These are phyloP conservation scores for Anguilla japonica DNA, from an alignment of 2,113 vertebrate genomes.

Conservation along the genomic window DNA sequence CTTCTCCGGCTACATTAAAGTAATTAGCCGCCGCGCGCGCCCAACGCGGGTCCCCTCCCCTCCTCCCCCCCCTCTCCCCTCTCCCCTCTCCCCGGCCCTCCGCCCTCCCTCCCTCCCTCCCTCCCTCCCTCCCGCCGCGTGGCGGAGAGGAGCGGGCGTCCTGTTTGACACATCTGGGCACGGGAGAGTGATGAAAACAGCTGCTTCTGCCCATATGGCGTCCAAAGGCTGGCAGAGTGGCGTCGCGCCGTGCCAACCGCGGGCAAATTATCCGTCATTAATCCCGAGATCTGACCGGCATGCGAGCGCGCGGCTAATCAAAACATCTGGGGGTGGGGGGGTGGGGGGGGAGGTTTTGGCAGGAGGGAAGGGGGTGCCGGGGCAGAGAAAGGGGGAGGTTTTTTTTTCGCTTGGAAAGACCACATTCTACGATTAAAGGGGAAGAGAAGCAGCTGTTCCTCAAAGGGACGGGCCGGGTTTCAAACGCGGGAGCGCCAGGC, in stretches of 20 bases:
- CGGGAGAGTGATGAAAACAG: constrained; percentile 99
- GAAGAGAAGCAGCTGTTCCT: constrained; percentile 47
- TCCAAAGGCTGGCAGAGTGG: constrained; percentile 88
- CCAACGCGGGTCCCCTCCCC: constrained; percentile 67
- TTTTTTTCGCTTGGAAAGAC: constrained; percentile 58
- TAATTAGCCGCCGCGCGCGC: constrained; percentile 97
- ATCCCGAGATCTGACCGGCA: constrained; percentile 99
- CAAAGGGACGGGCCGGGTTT: constrained; percentile 50
- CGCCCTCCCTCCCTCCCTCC: constrained; percentile 68
- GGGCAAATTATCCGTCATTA: constrained; percentile 99
- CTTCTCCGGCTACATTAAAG: constrained; percentile 87
- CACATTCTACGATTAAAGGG: constrained; percentile 55
- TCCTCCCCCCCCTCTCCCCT: neutral
- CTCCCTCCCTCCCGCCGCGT: constrained; percentile 80
- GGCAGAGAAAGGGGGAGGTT: constrained; percentile 39
- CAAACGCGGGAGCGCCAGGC: constrained; percentile 35
- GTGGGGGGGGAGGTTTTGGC: constrained; percentile 61
- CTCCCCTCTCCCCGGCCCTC: no score
- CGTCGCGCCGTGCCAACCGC: constrained; percentile 86
- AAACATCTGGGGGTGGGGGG: constrained; percentile 82
- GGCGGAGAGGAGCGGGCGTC: constrained; percentile 85
- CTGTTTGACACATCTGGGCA: constrained; percentile 99
- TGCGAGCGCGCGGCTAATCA: constrained; percentile 88
- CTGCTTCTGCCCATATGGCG: constrained; percentile 99
- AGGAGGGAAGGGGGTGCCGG: constrained; percentile 30